A percentile compares a stretch with the other conserved stretches of the same genome.
These are phyloP conservation scores for Heliconius congener DNA, from an alignment of 1,140 invertebrate species.

Conservation along the genomic window DNA sequence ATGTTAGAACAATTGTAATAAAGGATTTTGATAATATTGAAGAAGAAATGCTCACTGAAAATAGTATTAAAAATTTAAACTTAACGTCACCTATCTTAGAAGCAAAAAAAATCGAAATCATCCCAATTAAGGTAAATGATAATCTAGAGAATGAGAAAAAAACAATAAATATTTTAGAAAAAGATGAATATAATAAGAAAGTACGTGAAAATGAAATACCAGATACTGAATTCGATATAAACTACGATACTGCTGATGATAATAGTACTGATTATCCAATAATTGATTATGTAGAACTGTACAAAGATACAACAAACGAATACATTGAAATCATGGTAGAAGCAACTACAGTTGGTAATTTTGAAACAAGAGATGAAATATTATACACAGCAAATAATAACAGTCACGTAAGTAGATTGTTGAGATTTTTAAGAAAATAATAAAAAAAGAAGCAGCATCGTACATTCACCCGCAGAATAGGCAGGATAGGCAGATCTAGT, in stretches of 20 bases:
- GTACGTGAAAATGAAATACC: conserved; percentile 49
- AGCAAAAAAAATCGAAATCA: not conserved
- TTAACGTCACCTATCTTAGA: not conserved
- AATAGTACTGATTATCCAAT: conserved; percentile 67
- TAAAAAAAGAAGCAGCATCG: not conserved
- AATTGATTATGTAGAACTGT: conserved; percentile 69
- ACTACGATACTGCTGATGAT: conserved; percentile 51
- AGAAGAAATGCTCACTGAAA: not conserved
- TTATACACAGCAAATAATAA: conserved; percentile 16
- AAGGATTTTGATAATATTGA: conserved; percentile 33
- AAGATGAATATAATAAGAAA: conserved; percentile 18
- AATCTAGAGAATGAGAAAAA: not conserved
- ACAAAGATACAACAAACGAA: conserved; percentile 73
- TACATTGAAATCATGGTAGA: conserved; percentile 37
- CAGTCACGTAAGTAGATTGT: conserved; percentile 30
- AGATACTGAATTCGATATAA: conserved; percentile 43
- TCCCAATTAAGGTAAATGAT: not conserved
- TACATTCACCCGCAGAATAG: too few relatives aligned
- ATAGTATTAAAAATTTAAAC: not conserved
- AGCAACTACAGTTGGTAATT: not conserved
- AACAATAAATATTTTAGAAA: not conserved
- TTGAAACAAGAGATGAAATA: conserved; percentile 10
- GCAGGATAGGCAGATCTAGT: too few relatives aligned
- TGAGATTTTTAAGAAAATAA: not conserved
- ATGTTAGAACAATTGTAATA: conserved; percentile 51